Percentiles rank a stretch among this genome's conserved stretches.
phyloP scores from a whole-genome alignment of 2,113 vertebrate genomes.

The Potamarius usumacintae region DNA sequence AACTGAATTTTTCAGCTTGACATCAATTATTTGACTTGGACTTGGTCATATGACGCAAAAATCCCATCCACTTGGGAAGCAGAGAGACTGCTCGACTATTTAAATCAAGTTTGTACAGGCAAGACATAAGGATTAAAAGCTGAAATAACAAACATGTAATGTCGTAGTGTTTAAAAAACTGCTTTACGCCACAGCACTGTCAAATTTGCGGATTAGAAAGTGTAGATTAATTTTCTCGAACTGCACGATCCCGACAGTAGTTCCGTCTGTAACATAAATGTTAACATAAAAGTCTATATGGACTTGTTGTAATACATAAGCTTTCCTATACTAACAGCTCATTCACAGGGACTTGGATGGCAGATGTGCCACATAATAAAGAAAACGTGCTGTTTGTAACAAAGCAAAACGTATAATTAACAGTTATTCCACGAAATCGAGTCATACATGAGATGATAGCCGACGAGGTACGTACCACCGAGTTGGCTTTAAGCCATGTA shows the following conservation, averaged over 20 bases:
- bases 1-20: neutral
- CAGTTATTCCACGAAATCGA: too few relatives aligned
- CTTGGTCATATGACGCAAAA: neutral
- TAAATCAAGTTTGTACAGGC: neutral
- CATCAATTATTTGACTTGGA: neutral
- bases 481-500: too few relatives aligned
- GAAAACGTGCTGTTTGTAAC: neutral
- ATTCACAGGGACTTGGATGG: neutral
- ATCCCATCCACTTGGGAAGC: neutral
- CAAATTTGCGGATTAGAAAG: neutral
- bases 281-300: neutral
- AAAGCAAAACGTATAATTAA: neutral
- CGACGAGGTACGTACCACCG: too few relatives aligned
- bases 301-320: neutral
- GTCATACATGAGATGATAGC: too few relatives aligned
- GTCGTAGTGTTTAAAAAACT: neutral
- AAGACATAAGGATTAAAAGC: neutral
- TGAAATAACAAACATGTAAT: neutral
- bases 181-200: neutral
- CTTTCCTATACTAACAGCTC: neutral
- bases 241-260: neutral
- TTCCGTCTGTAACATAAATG: neutral
- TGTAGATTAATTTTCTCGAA: neutral
- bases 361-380: neutral
- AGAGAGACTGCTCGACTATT: neutral